Evolutionary conservation across 2,113 vertebrate genomes (phyloP).

Genomic region (Rhinopomastus cyanomelas): DNA sequence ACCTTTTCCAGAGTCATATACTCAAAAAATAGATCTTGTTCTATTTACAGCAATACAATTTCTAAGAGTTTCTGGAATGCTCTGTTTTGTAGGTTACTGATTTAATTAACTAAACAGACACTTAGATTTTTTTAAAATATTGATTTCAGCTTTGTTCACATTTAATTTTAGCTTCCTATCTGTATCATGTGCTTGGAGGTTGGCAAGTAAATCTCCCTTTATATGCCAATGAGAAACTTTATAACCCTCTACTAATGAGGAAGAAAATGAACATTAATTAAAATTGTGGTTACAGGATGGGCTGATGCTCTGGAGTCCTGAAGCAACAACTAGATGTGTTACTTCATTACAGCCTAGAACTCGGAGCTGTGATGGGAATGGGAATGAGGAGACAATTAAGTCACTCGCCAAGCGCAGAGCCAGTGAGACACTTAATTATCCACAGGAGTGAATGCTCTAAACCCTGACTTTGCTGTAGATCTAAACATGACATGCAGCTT

Average conservation of each 20-base stretch:
- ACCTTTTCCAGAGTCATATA: background rate
- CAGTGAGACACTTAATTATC: slow-evolving; percentile 63
- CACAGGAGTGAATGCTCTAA: background rate
- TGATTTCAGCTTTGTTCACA: slow-evolving; percentile 12
- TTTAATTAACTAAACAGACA: background rate
- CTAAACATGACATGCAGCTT: slow-evolving; percentile 11
- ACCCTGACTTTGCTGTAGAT: slow-evolving; percentile 28
- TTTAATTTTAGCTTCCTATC: slow-evolving; percentile 23
- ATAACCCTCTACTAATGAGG: slow-evolving; percentile 57
- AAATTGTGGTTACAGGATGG: background rate
- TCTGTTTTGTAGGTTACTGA: background rate
- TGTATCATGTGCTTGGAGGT: background rate
- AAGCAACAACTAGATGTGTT: slow-evolving; percentile 1
- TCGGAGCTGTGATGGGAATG: slow-evolving; percentile 62
- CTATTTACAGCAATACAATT: background rate
- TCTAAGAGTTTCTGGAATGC: background rate
- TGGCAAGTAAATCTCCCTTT: slow-evolving; percentile 19
- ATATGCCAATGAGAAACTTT: slow-evolving; percentile 3
- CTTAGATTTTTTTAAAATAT: background rate
- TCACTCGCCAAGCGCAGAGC: slow-evolving; percentile 36
- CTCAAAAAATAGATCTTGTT: background rate
- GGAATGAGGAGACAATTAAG: slow-evolving; percentile 69
- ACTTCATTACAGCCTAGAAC: slow-evolving; percentile 57
- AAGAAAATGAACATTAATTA: slow-evolving; percentile 67
- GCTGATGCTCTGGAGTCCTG: slow-evolving; percentile 38